Percentiles rank a stretch among this genome's conserved stretches.
Evolutionary conservation across 1,140 invertebrate genomes (phyloP).

Genomic region (Tetragnatha versicolor): DNA sequence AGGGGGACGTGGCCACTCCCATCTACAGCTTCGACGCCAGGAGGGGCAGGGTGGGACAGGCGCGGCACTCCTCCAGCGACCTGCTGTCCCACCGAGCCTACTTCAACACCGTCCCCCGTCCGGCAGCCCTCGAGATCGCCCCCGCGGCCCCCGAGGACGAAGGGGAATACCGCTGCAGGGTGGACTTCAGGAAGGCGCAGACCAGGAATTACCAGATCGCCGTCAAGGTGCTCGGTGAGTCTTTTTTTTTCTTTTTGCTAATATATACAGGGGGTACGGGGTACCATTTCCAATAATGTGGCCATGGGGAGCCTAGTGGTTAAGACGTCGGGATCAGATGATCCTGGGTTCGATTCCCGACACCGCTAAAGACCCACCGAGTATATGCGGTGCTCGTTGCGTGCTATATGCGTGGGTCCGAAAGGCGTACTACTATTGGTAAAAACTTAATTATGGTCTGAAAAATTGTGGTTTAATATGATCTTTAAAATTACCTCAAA

Average conservation of each 20-base stretch:
- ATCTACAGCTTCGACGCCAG: conserved; percentile 73
- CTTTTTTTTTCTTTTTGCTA: not conserved
- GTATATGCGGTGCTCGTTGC: too few relatives aligned
- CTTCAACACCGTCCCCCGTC: conserved; percentile 55
- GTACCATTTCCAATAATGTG: too few relatives aligned
- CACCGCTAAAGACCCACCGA: too few relatives aligned
- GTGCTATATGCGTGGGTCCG: too few relatives aligned
- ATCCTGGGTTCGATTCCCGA: too few relatives aligned
- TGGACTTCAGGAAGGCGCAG: conserved; percentile 87
- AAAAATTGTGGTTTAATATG: too few relatives aligned
- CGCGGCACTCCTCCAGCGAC: conserved; percentile 58
- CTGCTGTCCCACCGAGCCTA: conserved; percentile 55
- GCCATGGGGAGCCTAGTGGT: too few relatives aligned
- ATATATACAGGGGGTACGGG: too few relatives aligned
- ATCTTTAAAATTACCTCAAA: too few relatives aligned
- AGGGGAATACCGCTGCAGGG: conserved; percentile 84
- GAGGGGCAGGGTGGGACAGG: conserved; percentile 58
- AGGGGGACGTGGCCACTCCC: conserved; percentile 77
- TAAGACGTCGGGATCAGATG: too few relatives aligned
- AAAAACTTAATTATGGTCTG: too few relatives aligned
- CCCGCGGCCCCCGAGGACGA: conserved; percentile 69
- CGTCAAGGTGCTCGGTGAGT: conserved; percentile 86
- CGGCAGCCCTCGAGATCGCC: conserved; percentile 56
- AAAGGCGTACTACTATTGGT: too few relatives aligned
- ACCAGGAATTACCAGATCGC: conserved; percentile 86